Evolutionary conservation across 2,797 vertebrate genomes (phyloP).

Genomic region (Mormyrops attenuatus): DNA sequence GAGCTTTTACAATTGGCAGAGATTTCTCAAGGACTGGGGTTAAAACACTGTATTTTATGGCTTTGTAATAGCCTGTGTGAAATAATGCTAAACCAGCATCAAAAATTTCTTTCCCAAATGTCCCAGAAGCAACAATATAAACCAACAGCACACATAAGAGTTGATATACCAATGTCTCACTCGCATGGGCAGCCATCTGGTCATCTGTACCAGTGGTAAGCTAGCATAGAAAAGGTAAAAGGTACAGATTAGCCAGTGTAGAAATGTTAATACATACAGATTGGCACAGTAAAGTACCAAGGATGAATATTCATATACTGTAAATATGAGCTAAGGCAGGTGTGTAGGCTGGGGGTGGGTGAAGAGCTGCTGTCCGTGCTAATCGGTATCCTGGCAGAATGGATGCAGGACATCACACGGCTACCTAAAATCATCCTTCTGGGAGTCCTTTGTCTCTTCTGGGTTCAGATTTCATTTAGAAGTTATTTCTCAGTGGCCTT

Average conservation of each 20-base stretch:
- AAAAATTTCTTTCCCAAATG: neutral
- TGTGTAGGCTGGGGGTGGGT: neutral
- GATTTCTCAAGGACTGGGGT: neutral
- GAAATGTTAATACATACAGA: neutral
- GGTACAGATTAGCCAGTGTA: neutral
- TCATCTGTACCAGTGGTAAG: neutral
- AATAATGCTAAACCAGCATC: neutral
- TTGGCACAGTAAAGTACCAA: neutral
- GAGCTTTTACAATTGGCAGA: neutral
- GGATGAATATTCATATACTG: slow-evolving; percentile 10
- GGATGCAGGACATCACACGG: neutral
- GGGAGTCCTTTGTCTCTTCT: neutral
- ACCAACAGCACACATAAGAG: neutral
- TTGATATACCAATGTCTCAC: neutral
- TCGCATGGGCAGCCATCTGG: neutral
- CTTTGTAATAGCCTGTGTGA: neutral
- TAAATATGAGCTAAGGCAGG: neutral
- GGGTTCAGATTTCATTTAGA: neutral
- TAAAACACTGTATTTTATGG: neutral
- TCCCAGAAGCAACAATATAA: neutral
- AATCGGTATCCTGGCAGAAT: neutral
- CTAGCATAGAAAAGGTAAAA: neutral
- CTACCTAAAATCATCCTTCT: neutral
- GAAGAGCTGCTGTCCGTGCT: neutral
- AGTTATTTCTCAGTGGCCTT: slow-evolving; percentile 5